A percentile compares a stretch with the other conserved stretches of the same genome.
Evolutionary conservation across 1,140 invertebrate species (phyloP).

Genomic region (Heliconius congener): DNA sequence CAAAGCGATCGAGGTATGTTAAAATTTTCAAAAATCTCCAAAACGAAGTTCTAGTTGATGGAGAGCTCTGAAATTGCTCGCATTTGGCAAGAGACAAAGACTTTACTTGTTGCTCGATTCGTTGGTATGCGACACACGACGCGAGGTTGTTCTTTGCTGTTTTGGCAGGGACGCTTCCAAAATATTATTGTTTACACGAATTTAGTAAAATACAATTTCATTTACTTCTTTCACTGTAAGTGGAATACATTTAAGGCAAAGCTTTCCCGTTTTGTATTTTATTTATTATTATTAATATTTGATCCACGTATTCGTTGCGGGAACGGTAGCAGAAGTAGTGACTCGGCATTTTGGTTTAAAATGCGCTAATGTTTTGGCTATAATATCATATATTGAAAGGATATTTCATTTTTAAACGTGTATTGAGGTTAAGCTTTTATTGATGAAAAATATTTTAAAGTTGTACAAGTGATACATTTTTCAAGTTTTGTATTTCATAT

Average conservation of each 20-base stretch:
- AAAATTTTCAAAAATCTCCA: slow-evolving; percentile 13
- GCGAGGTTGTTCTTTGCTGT: slow-evolving; percentile 38
- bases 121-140: slow-evolving; percentile 53
- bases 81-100: slow-evolving; percentile 43
- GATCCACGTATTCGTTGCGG: slow-evolving; percentile 9
- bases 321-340: background rate
- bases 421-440: background rate
- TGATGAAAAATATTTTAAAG: background rate
- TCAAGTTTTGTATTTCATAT: background rate
- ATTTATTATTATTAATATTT: slow-evolving; percentile 15
- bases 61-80: slow-evolving; percentile 23
- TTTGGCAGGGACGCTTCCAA: slow-evolving; percentile 36
- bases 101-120: slow-evolving; percentile 50
- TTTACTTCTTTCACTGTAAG: slow-evolving; percentile 10
- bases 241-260: background rate
- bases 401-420: background rate
- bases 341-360: slow-evolving; percentile 1
- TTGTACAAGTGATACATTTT: background rate
- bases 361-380: background rate
- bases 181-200: slow-evolving; percentile 34
- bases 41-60: slow-evolving; percentile 15
- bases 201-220: slow-evolving; percentile 32
- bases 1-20: slow-evolving; percentile 9
- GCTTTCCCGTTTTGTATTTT: slow-evolving; percentile 12
- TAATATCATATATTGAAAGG: background rate